Evolutionary conservation across 2,888 invertebrate species (phyloP), one percentile per base, ranked within the genome.

Genomic region (Tortricodes alternella): DNA sequence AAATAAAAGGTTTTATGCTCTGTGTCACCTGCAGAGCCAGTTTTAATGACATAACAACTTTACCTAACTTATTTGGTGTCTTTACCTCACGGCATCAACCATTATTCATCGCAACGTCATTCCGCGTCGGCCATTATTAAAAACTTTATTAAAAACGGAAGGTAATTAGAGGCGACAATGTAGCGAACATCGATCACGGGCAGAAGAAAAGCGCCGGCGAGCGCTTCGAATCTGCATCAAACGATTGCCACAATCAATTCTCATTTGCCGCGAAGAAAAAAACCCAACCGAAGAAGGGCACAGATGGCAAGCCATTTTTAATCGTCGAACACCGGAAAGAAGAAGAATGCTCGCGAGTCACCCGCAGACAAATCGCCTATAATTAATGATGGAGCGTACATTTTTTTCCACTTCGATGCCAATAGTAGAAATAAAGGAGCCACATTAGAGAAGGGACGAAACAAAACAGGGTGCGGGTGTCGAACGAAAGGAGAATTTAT

Each of bases 401-500:
- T 73, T 76, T 82, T 80, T 78, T 82, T 80, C 75, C 75, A 74
- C 78, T 78, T 62, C 62, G 68, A 68, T 68, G 65, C 76, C 80
- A 80, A 85, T 81, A 79, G 78, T 80, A 77, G 79, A 80, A 73
- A 71, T 82, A 85, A 84, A 81, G 81, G 80, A 71, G 73, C 73
- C 78, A 84, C 81, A 78, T 80, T 76, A 81, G 77, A 71, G 74
- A 77, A 83, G 85, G 83, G 83, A 83, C 85, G 77, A 85, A 88
- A 89, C 89, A 87, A 83, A 80, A 78, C 77, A 77, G 72, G 74
- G 79, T 77, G 74, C 80, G 79, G 78, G 85, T 89, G 90, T 89
- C 89, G 89, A 90, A 89, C 89, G 85, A 85, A 89, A 88, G 87
- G 85, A 83, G 89, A 85, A 90, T 90, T 89, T 90, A 90, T 90